phyloP scores from a whole-genome alignment of 2,113 vertebrate species.

The Copsychus sechellarum region DNA sequence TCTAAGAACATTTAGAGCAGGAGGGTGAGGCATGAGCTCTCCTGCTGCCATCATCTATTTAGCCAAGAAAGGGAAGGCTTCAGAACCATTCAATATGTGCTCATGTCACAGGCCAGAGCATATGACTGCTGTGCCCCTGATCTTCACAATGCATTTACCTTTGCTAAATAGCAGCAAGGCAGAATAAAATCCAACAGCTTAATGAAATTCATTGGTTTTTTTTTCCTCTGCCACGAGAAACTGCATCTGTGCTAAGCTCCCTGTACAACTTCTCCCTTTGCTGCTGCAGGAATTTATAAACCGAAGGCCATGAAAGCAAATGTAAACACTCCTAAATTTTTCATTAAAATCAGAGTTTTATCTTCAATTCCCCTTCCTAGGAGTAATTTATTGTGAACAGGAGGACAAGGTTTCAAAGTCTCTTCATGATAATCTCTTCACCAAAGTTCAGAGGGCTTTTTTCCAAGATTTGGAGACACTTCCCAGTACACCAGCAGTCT shows the following conservation, averaged over 20 bases:
- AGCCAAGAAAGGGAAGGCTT: not conserved
- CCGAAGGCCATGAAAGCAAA: not conserved
- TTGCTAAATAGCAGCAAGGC: not conserved
- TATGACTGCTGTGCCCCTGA: not conserved
- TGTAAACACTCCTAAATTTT: not conserved
- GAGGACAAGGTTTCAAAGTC: not conserved
- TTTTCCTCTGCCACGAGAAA: not conserved
- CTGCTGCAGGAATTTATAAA: not conserved
- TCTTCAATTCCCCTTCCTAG: not conserved
- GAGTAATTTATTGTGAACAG: not conserved
- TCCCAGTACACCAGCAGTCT: not conserved
- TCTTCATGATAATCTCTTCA: not conserved
- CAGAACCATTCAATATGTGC: not conserved
- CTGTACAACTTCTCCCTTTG: not conserved
- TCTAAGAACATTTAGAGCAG: not conserved
- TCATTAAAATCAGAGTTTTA: not conserved
- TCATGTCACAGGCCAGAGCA: not conserved
- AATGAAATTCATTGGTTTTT: not conserved
- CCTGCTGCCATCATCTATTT: not conserved
- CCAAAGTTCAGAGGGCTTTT: not conserved
- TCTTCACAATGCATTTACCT: not conserved
- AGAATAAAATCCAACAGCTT: not conserved
- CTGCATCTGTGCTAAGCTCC: not conserved
- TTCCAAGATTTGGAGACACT: not conserved
- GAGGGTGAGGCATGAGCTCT: not conserved